These are phyloP conservation scores for Caenorhabditis virilis DNA, from an alignment of 2,888 invertebrate genomes.

Conservation along the genomic window DNA sequence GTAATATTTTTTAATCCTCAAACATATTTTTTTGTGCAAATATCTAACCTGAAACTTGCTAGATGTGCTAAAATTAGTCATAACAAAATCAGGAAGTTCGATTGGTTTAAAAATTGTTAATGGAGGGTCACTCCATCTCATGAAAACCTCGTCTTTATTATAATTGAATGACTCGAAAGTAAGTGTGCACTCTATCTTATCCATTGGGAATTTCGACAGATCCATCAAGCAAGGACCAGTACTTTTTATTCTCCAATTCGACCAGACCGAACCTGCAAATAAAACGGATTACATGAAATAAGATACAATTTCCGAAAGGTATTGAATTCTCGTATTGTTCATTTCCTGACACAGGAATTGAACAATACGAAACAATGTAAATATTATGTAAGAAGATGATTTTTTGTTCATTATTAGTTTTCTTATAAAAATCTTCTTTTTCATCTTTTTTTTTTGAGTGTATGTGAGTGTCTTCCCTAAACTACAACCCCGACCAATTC, in stretches of 20 bases:
- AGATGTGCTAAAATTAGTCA: conserved; percentile 58
- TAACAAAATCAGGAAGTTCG: conserved; percentile 65
- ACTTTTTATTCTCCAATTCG: conserved; percentile 67
- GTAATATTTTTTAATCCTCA: conserved; percentile 12
- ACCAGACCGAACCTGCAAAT: conserved; percentile 67
- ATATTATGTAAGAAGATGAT: too few species aligned
- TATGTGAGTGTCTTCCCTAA: not conserved
- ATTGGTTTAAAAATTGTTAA: conserved; percentile 63
- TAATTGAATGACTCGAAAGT: conserved; percentile 68
- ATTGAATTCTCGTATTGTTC: too few species aligned
- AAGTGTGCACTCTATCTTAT: conserved; percentile 60
- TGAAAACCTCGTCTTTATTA: conserved; percentile 59
- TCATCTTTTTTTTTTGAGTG: not conserved
- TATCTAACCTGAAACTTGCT: conserved; percentile 41
- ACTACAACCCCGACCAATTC: conserved; percentile 1
- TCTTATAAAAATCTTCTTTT: not conserved
- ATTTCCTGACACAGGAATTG: too few species aligned
- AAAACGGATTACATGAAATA: not conserved
- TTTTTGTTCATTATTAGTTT: too few species aligned
- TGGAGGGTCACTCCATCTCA: conserved; percentile 54
- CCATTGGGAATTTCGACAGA: conserved; percentile 66
- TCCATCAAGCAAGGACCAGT: conserved; percentile 68
- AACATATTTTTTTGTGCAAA: not conserved
- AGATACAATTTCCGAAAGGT: not conserved
- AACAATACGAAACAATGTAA: too few species aligned